phyloP scores from a whole-genome alignment of 1,140 invertebrate genomes.

The Papilio aristodemus region DNA sequence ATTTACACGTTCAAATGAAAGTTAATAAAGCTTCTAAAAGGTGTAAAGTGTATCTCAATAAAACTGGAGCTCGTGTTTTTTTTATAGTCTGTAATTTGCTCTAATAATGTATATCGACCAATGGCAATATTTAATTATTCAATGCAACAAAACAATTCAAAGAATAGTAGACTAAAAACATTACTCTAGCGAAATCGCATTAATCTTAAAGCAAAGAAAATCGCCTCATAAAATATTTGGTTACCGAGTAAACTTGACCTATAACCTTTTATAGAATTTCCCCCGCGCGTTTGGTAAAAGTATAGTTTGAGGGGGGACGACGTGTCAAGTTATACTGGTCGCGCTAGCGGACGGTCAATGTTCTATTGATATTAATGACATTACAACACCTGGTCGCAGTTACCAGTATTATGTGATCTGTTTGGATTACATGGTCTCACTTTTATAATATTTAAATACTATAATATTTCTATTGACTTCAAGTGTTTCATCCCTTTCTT shows the following conservation, averaged over 20 bases:
- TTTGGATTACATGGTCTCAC: conserved; percentile 52
- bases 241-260: conserved; percentile 50
- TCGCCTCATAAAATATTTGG: conserved; percentile 72
- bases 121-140: conserved; percentile 7
- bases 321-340: conserved; percentile 50
- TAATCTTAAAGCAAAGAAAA: conserved; percentile 63
- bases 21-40: too few species aligned
- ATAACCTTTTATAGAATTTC: conserved; percentile 34
- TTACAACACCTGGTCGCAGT: conserved; percentile 69
- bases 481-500: too few species aligned
- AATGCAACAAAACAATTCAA: background rate
- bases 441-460: background rate
- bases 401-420: conserved; percentile 44
- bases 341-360: conserved; percentile 59
- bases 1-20: too few species aligned
- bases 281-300: conserved; percentile 34
- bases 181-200: conserved; percentile 67
- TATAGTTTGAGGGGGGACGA: conserved; percentile 41
- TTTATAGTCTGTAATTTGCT: conserved; percentile 15
- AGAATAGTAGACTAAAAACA: conserved; percentile 44
- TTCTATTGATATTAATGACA: conserved; percentile 77
- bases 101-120: background rate
- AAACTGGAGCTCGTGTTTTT: background rate
- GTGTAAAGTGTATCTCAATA: background rate
- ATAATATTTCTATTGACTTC: background rate